phyloP scores from a whole-genome alignment of 2,888 invertebrate genomes.

The Siphonodentalium dalli region DNA sequence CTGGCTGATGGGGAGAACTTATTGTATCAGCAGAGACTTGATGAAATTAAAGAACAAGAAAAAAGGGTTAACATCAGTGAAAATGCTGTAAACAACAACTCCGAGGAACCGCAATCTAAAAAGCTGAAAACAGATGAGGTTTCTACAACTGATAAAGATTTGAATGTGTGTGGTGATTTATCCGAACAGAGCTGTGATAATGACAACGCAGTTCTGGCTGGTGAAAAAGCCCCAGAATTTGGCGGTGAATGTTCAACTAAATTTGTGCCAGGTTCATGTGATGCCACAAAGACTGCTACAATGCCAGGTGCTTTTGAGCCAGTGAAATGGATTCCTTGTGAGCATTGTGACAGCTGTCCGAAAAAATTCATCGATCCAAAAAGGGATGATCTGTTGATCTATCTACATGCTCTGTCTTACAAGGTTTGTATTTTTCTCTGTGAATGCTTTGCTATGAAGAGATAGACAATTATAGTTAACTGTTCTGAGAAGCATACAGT shows the following conservation, averaged over 20 bases:
- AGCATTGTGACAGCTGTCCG: constrained; percentile 92
- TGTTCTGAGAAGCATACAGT: too few relatives aligned
- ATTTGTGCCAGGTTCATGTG: too few relatives aligned
- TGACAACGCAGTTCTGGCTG: too few relatives aligned
- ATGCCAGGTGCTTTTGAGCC: constrained; percentile 42
- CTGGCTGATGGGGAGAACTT: constrained; percentile 70
- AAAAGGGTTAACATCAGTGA: not conserved
- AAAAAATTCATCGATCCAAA: constrained; percentile 90
- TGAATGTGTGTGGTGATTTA: too few relatives aligned
- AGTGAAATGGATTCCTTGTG: constrained; percentile 71
- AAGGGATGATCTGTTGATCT: constrained; percentile 92
- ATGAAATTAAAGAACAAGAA: constrained; percentile 19
- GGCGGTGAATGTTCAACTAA: too few relatives aligned
- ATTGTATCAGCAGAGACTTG: constrained; percentile 30
- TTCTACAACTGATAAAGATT: not conserved
- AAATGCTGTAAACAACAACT: too few relatives aligned
- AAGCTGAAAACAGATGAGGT: not conserved
- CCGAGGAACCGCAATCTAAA: not conserved
- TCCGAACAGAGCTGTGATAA: too few relatives aligned
- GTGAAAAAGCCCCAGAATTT: too few relatives aligned
- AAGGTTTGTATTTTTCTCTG: constrained; percentile 29
- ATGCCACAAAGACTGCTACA: too few relatives aligned
- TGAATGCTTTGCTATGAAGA: not conserved
- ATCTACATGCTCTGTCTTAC: constrained; percentile 78
- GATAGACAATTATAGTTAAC: not conserved